A percentile compares a stretch with the other conserved stretches of the same genome.
phyloP scores from a whole-genome alignment of 2,888 invertebrate genomes.

The Phania funesta region DNA sequence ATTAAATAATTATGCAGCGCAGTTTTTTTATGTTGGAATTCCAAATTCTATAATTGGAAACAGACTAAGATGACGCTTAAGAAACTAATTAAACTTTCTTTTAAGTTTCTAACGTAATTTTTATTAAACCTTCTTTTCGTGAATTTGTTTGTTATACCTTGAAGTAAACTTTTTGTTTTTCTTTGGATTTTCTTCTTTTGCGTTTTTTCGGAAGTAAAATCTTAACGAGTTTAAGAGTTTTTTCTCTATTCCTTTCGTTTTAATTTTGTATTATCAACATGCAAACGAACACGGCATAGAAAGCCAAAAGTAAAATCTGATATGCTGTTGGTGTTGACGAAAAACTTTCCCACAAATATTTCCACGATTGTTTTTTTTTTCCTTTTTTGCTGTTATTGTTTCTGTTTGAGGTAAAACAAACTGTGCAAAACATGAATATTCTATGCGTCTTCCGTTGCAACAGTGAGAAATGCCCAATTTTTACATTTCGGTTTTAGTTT shows the following conservation, averaged over 20 bases:
- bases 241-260: constrained; percentile 15
- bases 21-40: background rate
- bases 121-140: constrained; percentile 20
- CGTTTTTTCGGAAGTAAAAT: constrained; percentile 51
- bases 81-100: constrained; percentile 69
- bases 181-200: constrained; percentile 25
- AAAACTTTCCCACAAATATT: constrained; percentile 61
- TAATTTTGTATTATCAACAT: constrained; percentile 46
- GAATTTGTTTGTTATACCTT: constrained; percentile 30
- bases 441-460: constrained; percentile 42
- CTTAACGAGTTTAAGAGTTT: constrained; percentile 59
- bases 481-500: constrained; percentile 10
- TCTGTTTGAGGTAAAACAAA: constrained; percentile 32
- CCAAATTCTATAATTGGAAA: constrained; percentile 48
- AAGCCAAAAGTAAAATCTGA: constrained; percentile 39
- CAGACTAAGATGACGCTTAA: constrained; percentile 60
- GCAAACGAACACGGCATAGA: constrained; percentile 32
- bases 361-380: constrained; percentile 7
- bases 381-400: constrained; percentile 1
- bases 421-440: constrained; percentile 48
- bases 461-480: constrained; percentile 29
- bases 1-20: too few species aligned
- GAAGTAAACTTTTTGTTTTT: constrained; percentile 25
- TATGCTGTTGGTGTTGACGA: constrained; percentile 59
- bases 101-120: constrained; percentile 51